Percentiles rank a stretch among this genome's conserved stretches.
Conservation (phyloP, 2,888 invertebrate species). For the Bruchidius siliquastri region DNA sequence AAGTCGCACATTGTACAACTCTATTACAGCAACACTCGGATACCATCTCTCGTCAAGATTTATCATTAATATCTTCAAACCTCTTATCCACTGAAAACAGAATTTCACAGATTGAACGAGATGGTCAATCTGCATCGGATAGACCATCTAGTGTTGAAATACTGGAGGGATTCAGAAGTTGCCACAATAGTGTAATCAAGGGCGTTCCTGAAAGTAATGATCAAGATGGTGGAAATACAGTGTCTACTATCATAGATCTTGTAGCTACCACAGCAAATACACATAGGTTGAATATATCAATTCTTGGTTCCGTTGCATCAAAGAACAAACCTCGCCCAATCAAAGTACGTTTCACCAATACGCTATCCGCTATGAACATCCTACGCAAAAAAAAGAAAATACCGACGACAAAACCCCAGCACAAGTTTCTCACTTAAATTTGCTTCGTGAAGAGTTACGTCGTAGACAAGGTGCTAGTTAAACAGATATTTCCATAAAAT, state of each 20-base stretch:
- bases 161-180: not conserved
- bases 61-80: not conserved
- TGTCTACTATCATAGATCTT: not conserved
- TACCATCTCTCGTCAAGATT: not conserved
- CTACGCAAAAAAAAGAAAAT: not conserved
- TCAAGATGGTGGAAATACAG: too few relatives aligned
- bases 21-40: not conserved
- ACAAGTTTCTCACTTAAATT: not conserved
- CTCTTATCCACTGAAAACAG: not conserved
- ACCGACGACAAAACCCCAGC: not conserved
- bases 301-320: not conserved
- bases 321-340: not conserved
- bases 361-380: not conserved
- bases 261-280: not conserved
- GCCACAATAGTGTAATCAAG: not conserved
- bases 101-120: not conserved
- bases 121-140: not conserved
- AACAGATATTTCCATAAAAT: not conserved
- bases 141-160: not conserved
- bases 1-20: too few relatives aligned
- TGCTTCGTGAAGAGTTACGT: not conserved
- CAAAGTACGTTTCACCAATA: not conserved
- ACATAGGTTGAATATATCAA: not conserved
- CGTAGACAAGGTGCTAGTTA: not conserved
- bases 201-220: too few relatives aligned